These are phyloP conservation scores for Aphelenchoides bicaudatus DNA, from an alignment of 2,888 invertebrate species.

Conservation along the genomic window DNA sequence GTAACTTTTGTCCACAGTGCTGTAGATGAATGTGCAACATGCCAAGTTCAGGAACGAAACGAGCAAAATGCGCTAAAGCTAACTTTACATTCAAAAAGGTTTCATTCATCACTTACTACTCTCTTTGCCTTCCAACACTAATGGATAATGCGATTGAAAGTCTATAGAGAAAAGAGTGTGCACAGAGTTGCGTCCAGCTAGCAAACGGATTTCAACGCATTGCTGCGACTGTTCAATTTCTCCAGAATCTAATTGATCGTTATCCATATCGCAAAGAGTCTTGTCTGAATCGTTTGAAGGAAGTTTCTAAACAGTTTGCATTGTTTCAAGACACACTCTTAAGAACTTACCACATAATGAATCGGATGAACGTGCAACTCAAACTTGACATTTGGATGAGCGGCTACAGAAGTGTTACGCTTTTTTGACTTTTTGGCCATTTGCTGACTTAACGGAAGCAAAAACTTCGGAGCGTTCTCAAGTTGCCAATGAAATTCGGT, in stretches of 20 bases:
- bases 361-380: constrained; percentile 3
- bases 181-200: not conserved
- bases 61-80: constrained; percentile 1
- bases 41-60: not conserved
- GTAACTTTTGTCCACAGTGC: not conserved
- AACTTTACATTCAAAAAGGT: no score
- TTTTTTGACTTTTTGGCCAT: constrained; percentile 5
- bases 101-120: not conserved
- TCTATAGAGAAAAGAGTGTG: constrained; percentile 7
- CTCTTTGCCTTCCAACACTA: constrained; percentile 2
- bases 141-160: constrained; percentile 5
- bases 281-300: not conserved
- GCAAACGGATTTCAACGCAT: not conserved
- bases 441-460: no score
- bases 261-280: no score
- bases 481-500: constrained; percentile 6
- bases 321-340: not conserved
- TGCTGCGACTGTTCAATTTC: no score
- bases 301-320: not conserved
- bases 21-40: not conserved
- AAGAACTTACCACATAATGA: not conserved
- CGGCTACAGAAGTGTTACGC: not conserved
- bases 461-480: not conserved
- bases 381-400: not conserved
- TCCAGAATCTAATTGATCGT: no score